Base-by-base conservation (phyloP, 1,140 invertebrate genomes). In the Acromyrmex heyeri region DNA sequence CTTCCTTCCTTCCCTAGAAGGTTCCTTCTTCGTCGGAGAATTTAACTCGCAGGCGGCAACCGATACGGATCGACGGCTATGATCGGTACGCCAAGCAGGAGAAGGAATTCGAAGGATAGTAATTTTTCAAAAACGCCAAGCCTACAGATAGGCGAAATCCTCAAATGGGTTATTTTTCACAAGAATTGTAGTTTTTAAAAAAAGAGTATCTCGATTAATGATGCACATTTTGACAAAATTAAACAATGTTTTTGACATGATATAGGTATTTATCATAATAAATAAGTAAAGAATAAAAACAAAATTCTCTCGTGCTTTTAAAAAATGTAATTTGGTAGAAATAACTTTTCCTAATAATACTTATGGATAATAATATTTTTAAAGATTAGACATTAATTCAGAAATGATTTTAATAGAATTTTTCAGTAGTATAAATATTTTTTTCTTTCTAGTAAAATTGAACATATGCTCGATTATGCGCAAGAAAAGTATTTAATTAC, bases 11-110 rank as follows among this genome's bases (percentile, higher is more conserved):
- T 55, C 38, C 24, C 0, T 50, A 8, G 38, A 50, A 50, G 8
- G 55, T n/a, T 59, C 34, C 55, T 83, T 61, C 53, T 73, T 48
- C 38, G 38, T 75, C 69, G 69, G 44, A 14, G 38, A 83, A 75
- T 83, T 83, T 83, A 83, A 83, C 79, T 83, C 55, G 38, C 61
- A 18, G 55, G 3, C 53, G 67, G 67, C 69, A 75, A 83, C 67
- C 50, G 69, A 83, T 73, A 75, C 69, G 79, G 44, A 83, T 75
- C 79, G 69, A 62, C 34, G 53, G 78, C 55, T 73, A 21, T 61
- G 77, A 81, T 70, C 78, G 64, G 69, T 70, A 38, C 5, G 18
- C 34, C 30, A 59, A 34, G 12, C 14, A 12, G 38, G 24, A 34
- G 55, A 61, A 61, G 55, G 38, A 59, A 48, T 73, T 73, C 38